Evolutionary conservation across 23 tunicate species (phyloP).

Genomic region (Ascidia mentula): DNA sequence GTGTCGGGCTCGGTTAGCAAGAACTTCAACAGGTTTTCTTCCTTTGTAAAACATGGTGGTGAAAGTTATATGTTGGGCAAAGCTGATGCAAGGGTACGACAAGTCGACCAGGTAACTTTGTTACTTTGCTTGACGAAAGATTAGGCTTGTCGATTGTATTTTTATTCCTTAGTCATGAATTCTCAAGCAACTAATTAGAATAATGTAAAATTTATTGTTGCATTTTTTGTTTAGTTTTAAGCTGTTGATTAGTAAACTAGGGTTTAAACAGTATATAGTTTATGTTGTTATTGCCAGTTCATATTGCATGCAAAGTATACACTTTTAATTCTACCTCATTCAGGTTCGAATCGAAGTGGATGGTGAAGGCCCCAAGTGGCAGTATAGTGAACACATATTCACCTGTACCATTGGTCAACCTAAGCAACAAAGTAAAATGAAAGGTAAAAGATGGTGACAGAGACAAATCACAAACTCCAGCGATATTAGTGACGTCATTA

Average conservation of each 20-base stretch:
- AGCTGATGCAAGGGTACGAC: constrained; percentile 83
- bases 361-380: constrained; percentile 56
- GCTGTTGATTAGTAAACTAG: no score
- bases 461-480: background rate
- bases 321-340: background rate
- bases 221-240: no score
- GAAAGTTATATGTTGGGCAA: constrained; percentile 87
- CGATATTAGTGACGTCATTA: background rate
- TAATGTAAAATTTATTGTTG: no score
- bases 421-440: constrained; percentile 89
- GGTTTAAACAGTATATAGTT: no score
- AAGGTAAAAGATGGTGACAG: constrained; percentile 33
- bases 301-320: no score
- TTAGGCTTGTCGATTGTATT: no score
- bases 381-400: constrained; percentile 40
- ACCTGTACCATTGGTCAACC: constrained; percentile 82
- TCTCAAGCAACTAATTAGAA: no score
- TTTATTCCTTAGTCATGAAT: no score
- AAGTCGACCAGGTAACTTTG: constrained; percentile 78
- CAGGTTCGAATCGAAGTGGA: constrained; percentile 60
- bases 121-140: no score
- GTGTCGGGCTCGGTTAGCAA: constrained; percentile 75
- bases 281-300: no score
- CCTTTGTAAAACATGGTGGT: constrained; percentile 90
- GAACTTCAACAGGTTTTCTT: constrained; percentile 83